Evolutionary conservation across 2,888 invertebrate genomes (phyloP), one percentile per base, ranked within the genome.

Genomic region (Drosophila seclusa): DNA sequence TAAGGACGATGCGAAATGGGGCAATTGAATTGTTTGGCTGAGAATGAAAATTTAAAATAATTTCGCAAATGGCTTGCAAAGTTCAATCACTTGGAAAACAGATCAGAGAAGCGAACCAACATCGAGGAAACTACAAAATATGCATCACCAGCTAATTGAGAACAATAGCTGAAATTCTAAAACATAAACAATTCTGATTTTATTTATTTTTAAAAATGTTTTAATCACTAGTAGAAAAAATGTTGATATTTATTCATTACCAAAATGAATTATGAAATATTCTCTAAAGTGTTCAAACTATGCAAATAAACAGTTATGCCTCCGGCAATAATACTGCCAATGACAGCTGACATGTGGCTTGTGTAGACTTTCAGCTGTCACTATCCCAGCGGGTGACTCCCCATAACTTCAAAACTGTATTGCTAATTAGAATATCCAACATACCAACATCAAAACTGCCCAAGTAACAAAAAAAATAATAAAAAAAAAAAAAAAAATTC

Each of bases 341-440:
- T 66, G 54, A 58, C 62, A 61, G 61, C 73, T 65, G 67, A 57
- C 50, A 76, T 72, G 70, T 61, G 40, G 64, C 66, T 60, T 81
- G 84, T 84, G 71, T 71, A 48, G 65, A 74, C 67, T 80, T 66
- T 65, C 50, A 49, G 87, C 72, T 89, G 84, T 81, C 81, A 69
- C 36, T 68, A 50, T 63, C 65, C 31, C 87, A 67, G 83, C 89
- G 68, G 76, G 89, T n/a, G 16, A 50, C 61, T 57, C 50, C 45
- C 42, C 53, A 65, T 62, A 67, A 62, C 50, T 59, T 45, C 21
- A 59, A 72, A 72, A 74, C 66, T 53, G 61, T 55, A 63, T 49
- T 64, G 83, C 86, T 86, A 86, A 86, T 86, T 82, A 86, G 68
- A 74, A 73, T 58, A 74, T 63, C 61, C 61, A 72, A 60, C 64